Evolutionary conservation across 1,140 invertebrate species (phyloP), one percentile per base, ranked within the genome.

Genomic region (Caenorhabditis tropicalis): DNA sequence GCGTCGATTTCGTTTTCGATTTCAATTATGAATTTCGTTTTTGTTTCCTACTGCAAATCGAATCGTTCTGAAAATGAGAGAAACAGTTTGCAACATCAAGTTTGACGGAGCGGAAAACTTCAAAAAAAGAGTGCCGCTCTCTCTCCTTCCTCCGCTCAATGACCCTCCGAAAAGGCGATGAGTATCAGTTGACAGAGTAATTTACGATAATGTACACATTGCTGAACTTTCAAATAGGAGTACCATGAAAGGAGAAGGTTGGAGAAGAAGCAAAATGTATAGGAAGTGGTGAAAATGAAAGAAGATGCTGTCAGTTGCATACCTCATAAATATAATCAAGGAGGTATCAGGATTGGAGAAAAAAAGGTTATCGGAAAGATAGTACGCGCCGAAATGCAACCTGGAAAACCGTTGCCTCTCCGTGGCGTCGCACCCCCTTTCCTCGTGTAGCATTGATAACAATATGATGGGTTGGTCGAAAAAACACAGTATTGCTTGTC

Each of bases 171-270:
- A 43, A 36, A 74, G 24, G 65, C 65, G 65, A 74, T 74, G 7
- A 19, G 65, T 74, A 74, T 74, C 65, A 74, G 65, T 74, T 74
- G 65, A 74, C 65, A 74, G 65, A 74, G 7, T 74, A 74, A 74
- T 74, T 74, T 74, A 74, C 65, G 65, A 74, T 74, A 74, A 74
- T 74, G 65, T 74, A 74, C 65, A 74, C 36, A 70, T 70, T 36
- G 31, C 9, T 7, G 60, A 58, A 29, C 10, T 5, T 58, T 70
- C 4, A 15, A 19, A 70, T 9, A 60, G 3, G 31, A 31, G 2
- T 12, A 31, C 10, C 5, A 29, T 4, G 27, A 60, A 60, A 31
- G 27, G 10, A 31, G 10, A 10, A 2, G 19, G 29, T 6, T 10
- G 21, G 3, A 65, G 19, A 39, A 21, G 19, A 33, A 10, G 58